phyloP scores from a whole-genome alignment of 2,888 invertebrate species.

The Calameuta idolon region DNA sequence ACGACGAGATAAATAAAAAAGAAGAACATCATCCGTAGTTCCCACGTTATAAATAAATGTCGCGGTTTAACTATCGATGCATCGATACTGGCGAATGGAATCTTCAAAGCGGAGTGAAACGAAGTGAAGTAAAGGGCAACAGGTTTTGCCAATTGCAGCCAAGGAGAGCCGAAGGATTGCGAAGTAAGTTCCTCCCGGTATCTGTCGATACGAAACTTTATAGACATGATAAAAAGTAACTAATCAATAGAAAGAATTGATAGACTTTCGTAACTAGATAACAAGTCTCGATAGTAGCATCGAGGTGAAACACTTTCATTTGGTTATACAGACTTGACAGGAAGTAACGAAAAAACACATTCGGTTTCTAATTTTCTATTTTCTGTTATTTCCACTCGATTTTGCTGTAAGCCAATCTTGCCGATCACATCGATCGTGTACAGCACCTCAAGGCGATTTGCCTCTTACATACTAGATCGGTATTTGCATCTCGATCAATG shows the following conservation, averaged over 20 bases:
- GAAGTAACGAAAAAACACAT: slow-evolving; percentile 4
- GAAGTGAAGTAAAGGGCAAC: slow-evolving; percentile 48
- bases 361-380: neutral
- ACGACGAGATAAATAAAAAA: neutral
- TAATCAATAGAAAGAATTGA: neutral
- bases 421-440: neutral
- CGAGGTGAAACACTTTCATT: neutral
- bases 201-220: neutral
- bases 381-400: neutral
- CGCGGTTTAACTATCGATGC: neutral
- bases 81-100: neutral
- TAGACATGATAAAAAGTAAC: neutral
- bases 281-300: neutral
- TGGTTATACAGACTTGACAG: neutral
- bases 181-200: slow-evolving; percentile 10
- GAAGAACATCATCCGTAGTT: neutral
- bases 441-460: neutral
- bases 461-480: neutral
- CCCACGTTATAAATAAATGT: neutral
- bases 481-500: neutral
- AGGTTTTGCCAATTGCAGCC: slow-evolving; percentile 39
- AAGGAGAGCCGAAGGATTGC: slow-evolving; percentile 30
- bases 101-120: slow-evolving; percentile 11
- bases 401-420: neutral
- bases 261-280: neutral